Evolutionary conservation across 2,888 invertebrate genomes (phyloP).

Genomic region (Steinernema hermaphroditum): DNA sequence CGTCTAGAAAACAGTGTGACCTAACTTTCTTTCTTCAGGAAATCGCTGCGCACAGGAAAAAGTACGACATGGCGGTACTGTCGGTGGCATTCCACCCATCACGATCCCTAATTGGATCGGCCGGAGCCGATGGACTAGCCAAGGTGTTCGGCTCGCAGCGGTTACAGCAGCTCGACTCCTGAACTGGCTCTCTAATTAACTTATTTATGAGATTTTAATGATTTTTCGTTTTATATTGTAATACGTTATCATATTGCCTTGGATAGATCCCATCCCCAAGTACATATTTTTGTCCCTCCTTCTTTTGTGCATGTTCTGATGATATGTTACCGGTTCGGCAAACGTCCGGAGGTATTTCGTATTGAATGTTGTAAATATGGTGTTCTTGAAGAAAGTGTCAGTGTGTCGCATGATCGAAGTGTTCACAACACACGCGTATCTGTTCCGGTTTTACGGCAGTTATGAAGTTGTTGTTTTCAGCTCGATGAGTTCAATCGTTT

Average conservation of each 20-base stretch:
- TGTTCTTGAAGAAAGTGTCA: neutral
- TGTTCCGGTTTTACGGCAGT: neutral
- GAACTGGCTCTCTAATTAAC: neutral
- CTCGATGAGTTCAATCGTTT: constrained; percentile 3
- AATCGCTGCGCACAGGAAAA: constrained; percentile 98
- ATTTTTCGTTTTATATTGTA: neutral
- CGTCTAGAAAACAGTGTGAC: neutral
- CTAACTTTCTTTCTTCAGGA: constrained; percentile 70
- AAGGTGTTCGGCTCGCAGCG: constrained; percentile 77
- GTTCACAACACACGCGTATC: neutral
- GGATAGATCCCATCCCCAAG: constrained; percentile 3
- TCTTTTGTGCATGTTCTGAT: neutral
- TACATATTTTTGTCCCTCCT: constrained; percentile 10
- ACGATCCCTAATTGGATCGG: constrained; percentile 96
- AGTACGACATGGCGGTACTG: constrained; percentile 97
- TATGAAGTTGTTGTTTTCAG: neutral
- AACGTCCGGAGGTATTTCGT: neutral
- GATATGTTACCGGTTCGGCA: neutral
- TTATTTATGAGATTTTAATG: constrained; percentile 6
- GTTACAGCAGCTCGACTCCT: constrained; percentile 9
- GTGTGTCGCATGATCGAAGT: neutral
- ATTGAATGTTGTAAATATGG: constrained; percentile 15
- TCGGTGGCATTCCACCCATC: constrained; percentile 99
- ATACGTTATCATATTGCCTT: constrained; percentile 19
- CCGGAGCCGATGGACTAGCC: constrained; percentile 96